A percentile compares a stretch with the other conserved stretches of the same genome.
These are phyloP conservation scores for Microctenopoma stevenorrisi DNA, from an alignment of 2,797 vertebrate genomes.

Conservation along the genomic window DNA sequence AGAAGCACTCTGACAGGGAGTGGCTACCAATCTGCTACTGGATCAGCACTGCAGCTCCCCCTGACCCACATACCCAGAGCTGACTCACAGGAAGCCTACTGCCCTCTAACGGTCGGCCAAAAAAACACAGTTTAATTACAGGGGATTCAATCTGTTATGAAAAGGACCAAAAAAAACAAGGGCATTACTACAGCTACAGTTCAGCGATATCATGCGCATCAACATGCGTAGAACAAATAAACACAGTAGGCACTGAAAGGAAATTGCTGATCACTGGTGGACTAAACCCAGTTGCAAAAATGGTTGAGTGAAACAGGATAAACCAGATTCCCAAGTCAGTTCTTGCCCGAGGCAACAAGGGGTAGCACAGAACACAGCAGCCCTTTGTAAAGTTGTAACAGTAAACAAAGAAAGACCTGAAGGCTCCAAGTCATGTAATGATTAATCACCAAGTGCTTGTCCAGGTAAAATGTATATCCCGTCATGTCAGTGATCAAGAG, in stretches of 20 bases:
- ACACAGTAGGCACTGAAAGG: constrained; percentile 21
- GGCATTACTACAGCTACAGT: neutral
- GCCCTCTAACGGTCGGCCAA: constrained; percentile 66
- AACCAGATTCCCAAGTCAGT: constrained; percentile 65
- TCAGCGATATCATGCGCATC: constrained; percentile 14
- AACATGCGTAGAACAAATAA: constrained; percentile 42
- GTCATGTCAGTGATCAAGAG: constrained; percentile 9
- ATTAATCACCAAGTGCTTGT: constrained; percentile 21
- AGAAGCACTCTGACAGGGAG: constrained; percentile 61
- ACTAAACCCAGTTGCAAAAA: constrained; percentile 30
- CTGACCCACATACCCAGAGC: constrained; percentile 72
- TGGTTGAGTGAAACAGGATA: constrained; percentile 60
- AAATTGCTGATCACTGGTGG: constrained; percentile 28
- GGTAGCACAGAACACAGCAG: constrained; percentile 37
- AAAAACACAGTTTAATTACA: constrained; percentile 15
- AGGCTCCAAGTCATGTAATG: constrained; percentile 17
- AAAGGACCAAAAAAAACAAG: constrained; percentile 35
- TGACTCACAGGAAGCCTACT: constrained; percentile 30
- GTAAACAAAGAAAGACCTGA: constrained; percentile 29
- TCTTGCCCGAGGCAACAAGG: constrained; percentile 25
- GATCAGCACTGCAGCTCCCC: constrained; percentile 58
- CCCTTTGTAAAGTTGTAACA: constrained; percentile 35
- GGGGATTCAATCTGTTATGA: constrained; percentile 21
- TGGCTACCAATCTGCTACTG: constrained; percentile 57
- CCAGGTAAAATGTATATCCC: constrained; percentile 9